phyloP scores from a whole-genome alignment of 1,140 invertebrate species.

The Drosophila navojoa region DNA sequence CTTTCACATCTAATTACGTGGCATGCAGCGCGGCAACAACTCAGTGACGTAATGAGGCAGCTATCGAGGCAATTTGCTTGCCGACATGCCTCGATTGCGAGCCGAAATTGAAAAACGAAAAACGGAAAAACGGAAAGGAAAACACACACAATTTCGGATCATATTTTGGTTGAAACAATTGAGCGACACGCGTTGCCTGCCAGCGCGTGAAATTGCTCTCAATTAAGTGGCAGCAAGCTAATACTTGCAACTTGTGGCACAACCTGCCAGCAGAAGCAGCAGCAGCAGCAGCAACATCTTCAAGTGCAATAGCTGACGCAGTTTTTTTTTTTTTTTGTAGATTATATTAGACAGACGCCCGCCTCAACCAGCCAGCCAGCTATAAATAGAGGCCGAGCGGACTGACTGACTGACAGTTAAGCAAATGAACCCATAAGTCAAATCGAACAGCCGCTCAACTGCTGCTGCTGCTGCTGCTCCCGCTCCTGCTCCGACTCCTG shows the following conservation, averaged over 20 bases:
- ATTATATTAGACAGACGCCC: conserved; percentile 13
- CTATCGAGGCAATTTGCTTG: conserved; percentile 67
- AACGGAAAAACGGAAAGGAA: neutral
- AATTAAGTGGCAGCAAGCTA: conserved; percentile 47
- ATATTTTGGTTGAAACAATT: conserved; percentile 77
- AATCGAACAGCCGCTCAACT: conserved; percentile 64
- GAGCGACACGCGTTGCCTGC: conserved; percentile 52
- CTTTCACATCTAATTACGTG: conserved; percentile 60
- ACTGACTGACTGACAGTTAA: conserved; percentile 58
- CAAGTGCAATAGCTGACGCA: conserved; percentile 9
- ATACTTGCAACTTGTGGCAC: conserved; percentile 32
- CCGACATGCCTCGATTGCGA: conserved; percentile 68
- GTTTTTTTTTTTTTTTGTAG: neutral
- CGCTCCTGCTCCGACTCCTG: conserved; percentile 11
- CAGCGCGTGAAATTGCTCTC: conserved; percentile 68
- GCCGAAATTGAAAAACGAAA: conserved; percentile 64
- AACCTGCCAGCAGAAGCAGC: conserved; percentile 48
- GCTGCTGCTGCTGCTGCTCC: neutral
- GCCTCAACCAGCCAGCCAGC: conserved; percentile 18
- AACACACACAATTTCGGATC: conserved; percentile 43
- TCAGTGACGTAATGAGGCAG: conserved; percentile 72
- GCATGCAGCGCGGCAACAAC: conserved; percentile 52
- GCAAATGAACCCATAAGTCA: conserved; percentile 83
- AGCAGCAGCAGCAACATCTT: conserved; percentile 1
- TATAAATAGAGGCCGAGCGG: conserved; percentile 55